Conservation (phyloP, 2,113 vertebrate genomes). For the Myotis yumanensis region DNA sequence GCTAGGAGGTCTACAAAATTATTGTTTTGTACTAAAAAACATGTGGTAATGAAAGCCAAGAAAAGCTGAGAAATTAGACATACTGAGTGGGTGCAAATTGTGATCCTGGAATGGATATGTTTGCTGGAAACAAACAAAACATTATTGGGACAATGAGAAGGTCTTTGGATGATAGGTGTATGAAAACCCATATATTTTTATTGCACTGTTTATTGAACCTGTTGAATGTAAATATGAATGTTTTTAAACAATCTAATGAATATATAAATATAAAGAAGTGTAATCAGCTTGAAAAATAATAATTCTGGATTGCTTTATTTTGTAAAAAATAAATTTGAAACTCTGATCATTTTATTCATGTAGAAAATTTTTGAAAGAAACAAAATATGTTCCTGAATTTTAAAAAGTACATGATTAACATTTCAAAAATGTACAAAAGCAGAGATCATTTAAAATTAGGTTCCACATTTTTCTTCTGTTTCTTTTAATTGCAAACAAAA, state of each 20-base stretch:
- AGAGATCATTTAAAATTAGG: conserved; percentile 3
- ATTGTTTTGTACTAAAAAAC: not conserved
- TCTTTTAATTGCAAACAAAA: not conserved
- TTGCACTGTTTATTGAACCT: not conserved
- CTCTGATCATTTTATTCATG: not conserved
- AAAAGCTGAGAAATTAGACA: not conserved
- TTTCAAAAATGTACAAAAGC: not conserved
- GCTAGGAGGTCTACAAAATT: not conserved
- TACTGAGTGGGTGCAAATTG: not conserved
- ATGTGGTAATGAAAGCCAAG: not conserved
- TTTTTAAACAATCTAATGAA: not conserved
- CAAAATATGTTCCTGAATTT: not conserved
- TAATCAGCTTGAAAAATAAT: not conserved
- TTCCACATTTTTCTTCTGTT: not conserved
- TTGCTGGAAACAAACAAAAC: not conserved
- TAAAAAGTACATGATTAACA: not conserved
- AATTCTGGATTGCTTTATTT: not conserved
- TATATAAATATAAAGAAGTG: not conserved
- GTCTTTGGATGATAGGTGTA: not conserved
- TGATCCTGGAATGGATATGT: not conserved
- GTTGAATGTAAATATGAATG: not conserved
- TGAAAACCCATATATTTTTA: not conserved
- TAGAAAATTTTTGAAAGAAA: not conserved
- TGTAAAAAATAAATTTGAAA: not conserved
- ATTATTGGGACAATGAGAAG: not conserved